Percentiles rank a stretch among this genome's conserved stretches.
These are phyloP conservation scores for Exephanes ischioxanthus DNA, from an alignment of 2,888 invertebrate genomes.

Conservation along the genomic window DNA sequence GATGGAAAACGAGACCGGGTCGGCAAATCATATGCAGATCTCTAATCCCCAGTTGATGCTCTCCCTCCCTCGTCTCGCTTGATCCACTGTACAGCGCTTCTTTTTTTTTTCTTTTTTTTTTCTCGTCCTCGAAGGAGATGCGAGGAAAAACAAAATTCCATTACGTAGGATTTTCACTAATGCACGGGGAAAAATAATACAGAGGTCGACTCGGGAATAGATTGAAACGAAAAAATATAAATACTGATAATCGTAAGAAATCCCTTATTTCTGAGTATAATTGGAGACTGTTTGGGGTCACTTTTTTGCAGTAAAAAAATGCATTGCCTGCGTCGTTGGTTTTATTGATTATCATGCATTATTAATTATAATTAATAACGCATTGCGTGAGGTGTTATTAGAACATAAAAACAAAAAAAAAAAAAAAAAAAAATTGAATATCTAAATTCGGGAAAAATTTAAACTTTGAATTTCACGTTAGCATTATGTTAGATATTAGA, in stretches of 20 bases:
- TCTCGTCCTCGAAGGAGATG: background rate
- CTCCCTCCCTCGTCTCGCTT: slow-evolving; percentile 3
- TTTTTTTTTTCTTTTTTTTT: slow-evolving; percentile 21
- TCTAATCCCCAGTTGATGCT: background rate
- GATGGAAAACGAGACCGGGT: background rate
- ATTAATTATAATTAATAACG: no score
- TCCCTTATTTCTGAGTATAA: no score
- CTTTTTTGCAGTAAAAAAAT: no score
- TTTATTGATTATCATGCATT: no score
- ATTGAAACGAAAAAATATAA: background rate
- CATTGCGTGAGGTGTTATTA: no score
- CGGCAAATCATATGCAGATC: slow-evolving; percentile 10
- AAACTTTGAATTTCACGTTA: no score
- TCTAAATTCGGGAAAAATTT: no score
- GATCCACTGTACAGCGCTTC: background rate
- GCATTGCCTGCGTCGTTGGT: no score
- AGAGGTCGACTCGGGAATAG: background rate
- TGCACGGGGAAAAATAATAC: background rate
- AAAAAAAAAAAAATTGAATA: no score
- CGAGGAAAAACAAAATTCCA: background rate
- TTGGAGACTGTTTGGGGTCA: no score
- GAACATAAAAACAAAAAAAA: no score
- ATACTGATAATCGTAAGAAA: background rate
- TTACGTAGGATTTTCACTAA: background rate
- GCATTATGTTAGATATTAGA: no score